Evolutionary conservation across 2,888 invertebrate genomes (phyloP).

Genomic region (Temnothorax ravouxi): DNA sequence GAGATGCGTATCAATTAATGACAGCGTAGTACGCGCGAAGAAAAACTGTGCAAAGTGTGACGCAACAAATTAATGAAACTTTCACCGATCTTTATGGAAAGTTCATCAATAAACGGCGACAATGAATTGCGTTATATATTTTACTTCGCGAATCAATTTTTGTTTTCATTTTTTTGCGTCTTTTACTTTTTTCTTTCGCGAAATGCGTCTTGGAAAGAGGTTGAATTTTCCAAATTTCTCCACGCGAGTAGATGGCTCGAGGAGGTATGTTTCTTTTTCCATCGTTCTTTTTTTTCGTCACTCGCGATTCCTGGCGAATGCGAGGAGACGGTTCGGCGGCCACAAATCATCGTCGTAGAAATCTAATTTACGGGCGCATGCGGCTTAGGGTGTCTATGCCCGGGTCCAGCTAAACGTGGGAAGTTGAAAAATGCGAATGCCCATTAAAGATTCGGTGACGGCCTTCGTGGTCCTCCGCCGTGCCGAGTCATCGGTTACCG

Average conservation of each 20-base stretch:
- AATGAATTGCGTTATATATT: not conserved
- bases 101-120: not conserved
- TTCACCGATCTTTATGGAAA: not conserved
- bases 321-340: constrained; percentile 30
- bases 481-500: constrained; percentile 71
- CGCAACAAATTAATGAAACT: not conserved
- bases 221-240: constrained; percentile 13
- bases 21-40: constrained; percentile 44
- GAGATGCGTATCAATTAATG: constrained; percentile 77
- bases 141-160: not conserved
- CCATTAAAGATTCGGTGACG: constrained; percentile 77
- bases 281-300: constrained; percentile 12
- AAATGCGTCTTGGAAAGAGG: not conserved
- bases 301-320: constrained; percentile 6
- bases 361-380: constrained; percentile 81
- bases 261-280: not conserved
- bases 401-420: constrained; percentile 73
- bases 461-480: constrained; percentile 63
- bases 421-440: constrained; percentile 80
- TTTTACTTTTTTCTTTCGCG: not conserved
- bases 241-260: not conserved
- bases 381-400: constrained; percentile 74
- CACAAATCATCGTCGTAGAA: constrained; percentile 80
- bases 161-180: too few relatives aligned
- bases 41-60: not conserved